phyloP scores from a whole-genome alignment of 2,888 invertebrate species.

The Nemapogon koenigi region DNA sequence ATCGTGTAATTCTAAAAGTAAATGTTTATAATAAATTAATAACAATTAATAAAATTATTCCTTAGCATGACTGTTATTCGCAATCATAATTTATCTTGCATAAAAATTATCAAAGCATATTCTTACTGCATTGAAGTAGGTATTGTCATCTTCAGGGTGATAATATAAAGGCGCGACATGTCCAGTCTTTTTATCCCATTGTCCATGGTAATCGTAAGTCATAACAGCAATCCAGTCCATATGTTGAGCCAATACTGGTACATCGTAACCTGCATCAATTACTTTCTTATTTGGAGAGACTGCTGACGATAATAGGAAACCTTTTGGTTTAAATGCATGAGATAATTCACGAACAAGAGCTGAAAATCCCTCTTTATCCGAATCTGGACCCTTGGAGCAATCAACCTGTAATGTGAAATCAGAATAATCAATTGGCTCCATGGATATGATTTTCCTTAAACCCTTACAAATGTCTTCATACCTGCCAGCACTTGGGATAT shows the following conservation, averaged over 20 bases:
- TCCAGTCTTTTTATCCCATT: constrained; percentile 91
- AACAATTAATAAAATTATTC: background rate
- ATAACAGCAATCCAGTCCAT: constrained; percentile 92
- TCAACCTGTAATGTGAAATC: constrained; percentile 68
- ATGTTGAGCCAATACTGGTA: constrained; percentile 73
- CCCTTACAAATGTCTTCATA: constrained; percentile 20
- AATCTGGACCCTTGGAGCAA: constrained; percentile 82
- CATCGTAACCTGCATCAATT: constrained; percentile 86
- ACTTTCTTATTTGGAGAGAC: constrained; percentile 89
- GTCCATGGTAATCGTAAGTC: constrained; percentile 92
- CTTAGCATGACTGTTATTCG: too few species aligned
- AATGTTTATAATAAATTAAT: background rate
- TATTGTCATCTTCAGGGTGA: constrained; percentile 81
- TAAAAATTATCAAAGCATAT: background rate
- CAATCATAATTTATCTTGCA: background rate
- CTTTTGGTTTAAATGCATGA: constrained; percentile 69
- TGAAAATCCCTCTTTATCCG: constrained; percentile 83
- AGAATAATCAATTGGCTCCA: background rate
- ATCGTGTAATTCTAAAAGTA: constrained; percentile 81
- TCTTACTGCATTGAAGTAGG: constrained; percentile 83
- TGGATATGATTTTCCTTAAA: too few species aligned
- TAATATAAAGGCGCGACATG: constrained; percentile 86
- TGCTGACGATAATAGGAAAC: constrained; percentile 79
- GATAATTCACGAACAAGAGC: constrained; percentile 76
- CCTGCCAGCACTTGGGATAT: constrained; percentile 91